phyloP scores from a whole-genome alignment of 2,888 invertebrate species.

The Anoncus sp. region DNA sequence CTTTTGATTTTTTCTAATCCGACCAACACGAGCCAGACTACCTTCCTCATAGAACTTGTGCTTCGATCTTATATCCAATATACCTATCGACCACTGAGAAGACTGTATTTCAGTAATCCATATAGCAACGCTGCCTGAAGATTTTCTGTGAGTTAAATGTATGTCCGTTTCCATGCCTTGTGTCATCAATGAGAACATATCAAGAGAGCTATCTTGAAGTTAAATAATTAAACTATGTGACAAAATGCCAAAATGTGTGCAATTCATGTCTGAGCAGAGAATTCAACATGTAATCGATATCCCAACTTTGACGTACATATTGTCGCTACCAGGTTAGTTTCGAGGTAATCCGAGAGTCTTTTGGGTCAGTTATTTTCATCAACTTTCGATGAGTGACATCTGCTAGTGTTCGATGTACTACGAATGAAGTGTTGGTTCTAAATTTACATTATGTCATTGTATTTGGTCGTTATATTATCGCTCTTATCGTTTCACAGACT shows the following conservation, averaged over 20 bases:
- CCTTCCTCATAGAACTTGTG: not conserved
- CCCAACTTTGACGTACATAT: not conserved
- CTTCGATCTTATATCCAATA: not conserved
- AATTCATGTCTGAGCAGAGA: not conserved
- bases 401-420: not conserved
- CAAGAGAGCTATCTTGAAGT: not conserved
- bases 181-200: too few species aligned
- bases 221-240: not conserved
- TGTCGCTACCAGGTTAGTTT: not conserved
- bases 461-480: not conserved
- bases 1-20: constrained; percentile 8
- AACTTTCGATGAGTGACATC: not conserved
- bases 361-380: constrained; percentile 22
- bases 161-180: too few species aligned
- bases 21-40: not conserved
- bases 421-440: constrained; percentile 9
- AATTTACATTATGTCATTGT: not conserved
- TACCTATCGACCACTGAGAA: not conserved
- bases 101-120: not conserved
- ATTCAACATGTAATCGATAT: not conserved
- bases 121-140: not conserved
- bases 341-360: not conserved
- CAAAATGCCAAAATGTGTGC: too few species aligned
- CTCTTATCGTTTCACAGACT: constrained; percentile 1
- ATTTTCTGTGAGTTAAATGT: not conserved